Evolutionary conservation across 2,113 vertebrate genomes (phyloP).

Genomic region (Nipponia nippon): DNA sequence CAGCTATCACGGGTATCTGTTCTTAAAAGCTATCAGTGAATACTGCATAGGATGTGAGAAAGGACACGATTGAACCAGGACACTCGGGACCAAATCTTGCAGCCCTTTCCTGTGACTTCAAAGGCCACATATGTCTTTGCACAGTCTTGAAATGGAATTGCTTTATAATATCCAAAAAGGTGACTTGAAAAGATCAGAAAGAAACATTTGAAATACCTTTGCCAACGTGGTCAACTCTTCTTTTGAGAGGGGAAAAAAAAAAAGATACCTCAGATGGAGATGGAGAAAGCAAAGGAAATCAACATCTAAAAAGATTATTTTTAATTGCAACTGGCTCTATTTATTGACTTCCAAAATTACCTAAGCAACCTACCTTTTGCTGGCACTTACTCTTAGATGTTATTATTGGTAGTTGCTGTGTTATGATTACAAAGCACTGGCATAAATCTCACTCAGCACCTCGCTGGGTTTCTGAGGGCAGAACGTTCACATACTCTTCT

Average conservation of each 20-base stretch:
- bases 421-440: neutral
- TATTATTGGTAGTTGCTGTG: neutral
- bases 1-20: neutral
- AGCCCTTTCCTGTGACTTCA: neutral
- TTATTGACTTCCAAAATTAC: slow-evolving; percentile 7
- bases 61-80: neutral
- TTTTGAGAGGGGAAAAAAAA: neutral
- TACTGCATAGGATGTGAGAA: neutral
- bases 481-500: slow-evolving; percentile 9
- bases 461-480: neutral
- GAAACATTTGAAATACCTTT: neutral
- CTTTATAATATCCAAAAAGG: neutral
- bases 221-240: neutral
- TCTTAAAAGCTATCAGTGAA: neutral
- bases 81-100: neutral
- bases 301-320: neutral
- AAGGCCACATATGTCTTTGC: neutral
- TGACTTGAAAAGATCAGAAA: neutral
- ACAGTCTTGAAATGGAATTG: neutral
- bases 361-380: neutral
- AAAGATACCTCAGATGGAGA: neutral
- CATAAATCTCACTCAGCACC: neutral
- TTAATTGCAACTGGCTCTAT: neutral
- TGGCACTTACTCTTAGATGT: neutral
- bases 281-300: neutral